Percentiles rank a stretch among this genome's conserved stretches.
These are phyloP conservation scores for Bettongia penicillata DNA, from an alignment of 2,113 vertebrate species.

Conservation along the genomic window DNA sequence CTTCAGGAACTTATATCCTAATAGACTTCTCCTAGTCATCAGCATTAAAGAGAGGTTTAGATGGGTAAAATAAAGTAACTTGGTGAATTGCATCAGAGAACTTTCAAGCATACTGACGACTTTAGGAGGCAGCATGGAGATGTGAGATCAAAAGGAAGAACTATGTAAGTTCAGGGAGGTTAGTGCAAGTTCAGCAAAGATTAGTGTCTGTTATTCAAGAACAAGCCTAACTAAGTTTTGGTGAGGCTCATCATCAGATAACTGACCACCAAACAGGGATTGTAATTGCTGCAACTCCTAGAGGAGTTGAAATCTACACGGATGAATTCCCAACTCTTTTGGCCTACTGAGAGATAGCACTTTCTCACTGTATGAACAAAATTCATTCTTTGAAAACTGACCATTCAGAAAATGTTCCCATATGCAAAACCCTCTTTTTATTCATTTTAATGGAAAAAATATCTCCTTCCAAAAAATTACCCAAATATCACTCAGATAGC, in stretches of 20 bases:
- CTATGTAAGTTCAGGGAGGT: background rate
- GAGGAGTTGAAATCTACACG: background rate
- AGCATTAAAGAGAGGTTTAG: constrained; percentile 33
- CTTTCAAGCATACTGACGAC: background rate
- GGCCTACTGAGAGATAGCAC: background rate
- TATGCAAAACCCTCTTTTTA: background rate
- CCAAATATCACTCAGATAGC: background rate
- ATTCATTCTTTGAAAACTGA: background rate
- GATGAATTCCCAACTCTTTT: background rate
- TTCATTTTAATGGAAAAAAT: background rate
- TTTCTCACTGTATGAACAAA: background rate
- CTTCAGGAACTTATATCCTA: background rate
- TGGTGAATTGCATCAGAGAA: constrained; percentile 4
- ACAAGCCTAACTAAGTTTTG: background rate
- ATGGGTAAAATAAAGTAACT: constrained; percentile 26
- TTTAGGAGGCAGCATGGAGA: background rate
- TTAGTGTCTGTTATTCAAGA: background rate
- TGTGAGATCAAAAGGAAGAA: background rate
- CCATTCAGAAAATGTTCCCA: background rate
- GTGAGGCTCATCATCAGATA: background rate
- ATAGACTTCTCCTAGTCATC: background rate
- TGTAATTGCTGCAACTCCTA: background rate
- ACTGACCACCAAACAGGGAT: background rate
- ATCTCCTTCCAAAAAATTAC: background rate
- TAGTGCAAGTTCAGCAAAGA: background rate